Evolutionary conservation across 2,797 vertebrate genomes (phyloP).

Genomic region (Decapterus maruadsi): DNA sequence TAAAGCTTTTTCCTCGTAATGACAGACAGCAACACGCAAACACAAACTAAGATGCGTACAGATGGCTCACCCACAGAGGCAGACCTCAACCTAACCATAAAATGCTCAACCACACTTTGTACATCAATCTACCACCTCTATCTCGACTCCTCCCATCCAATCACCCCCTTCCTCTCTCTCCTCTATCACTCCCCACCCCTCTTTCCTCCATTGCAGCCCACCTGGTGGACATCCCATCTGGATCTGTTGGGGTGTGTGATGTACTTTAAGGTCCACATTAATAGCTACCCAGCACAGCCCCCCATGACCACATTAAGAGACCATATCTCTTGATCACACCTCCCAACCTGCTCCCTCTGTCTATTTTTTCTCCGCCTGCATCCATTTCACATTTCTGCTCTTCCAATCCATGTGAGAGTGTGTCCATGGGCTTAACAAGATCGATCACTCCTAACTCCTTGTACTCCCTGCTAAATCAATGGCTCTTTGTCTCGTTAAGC

Average conservation of each 20-base stretch:
- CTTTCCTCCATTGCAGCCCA: conserved; percentile 44
- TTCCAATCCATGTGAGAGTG: conserved; percentile 42
- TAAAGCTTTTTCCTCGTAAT: conserved; percentile 21
- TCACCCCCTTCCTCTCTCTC: neutral
- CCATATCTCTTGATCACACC: conserved; percentile 44
- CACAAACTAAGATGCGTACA: conserved; percentile 51
- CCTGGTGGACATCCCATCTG: conserved; percentile 68
- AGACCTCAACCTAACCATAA: conserved; percentile 62
- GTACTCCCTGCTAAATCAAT: conserved; percentile 78
- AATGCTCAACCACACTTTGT: conserved; percentile 53
- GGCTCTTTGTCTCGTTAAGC: conserved; percentile 75
- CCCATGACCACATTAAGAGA: conserved; percentile 64
- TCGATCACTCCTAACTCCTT: conserved; percentile 76
- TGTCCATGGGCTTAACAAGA: conserved; percentile 74
- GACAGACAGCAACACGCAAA: conserved; percentile 16
- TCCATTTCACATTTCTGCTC: conserved; percentile 46
- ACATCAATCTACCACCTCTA: conserved; percentile 48
- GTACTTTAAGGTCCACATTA: conserved; percentile 71
- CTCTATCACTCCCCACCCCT: neutral
- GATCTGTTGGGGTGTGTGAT: conserved; percentile 58
- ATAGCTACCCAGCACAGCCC: conserved; percentile 49
- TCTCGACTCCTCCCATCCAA: conserved; percentile 25
- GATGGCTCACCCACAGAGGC: conserved; percentile 65
- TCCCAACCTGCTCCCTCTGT: conserved; percentile 27
- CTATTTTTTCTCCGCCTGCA: conserved; percentile 5